Base-by-base conservation (phyloP, 2,113 vertebrate genomes). In the Candoia aspera region DNA sequence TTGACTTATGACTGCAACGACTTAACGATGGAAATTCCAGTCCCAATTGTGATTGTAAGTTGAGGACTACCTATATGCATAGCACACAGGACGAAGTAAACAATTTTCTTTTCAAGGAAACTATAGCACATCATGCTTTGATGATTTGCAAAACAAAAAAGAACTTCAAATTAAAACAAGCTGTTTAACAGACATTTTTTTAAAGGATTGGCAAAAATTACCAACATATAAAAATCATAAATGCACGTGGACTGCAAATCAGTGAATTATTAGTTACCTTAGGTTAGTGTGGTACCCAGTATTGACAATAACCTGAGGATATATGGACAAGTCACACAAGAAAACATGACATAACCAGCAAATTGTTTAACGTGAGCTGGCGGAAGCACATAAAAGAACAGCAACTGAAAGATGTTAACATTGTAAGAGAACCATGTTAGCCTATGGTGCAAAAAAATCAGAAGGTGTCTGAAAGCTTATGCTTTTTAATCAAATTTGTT, bases 101-200 rank as follows among this genome's bases (percentile, higher is more conserved):
- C 42, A 62, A 15, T 23, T 26, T 86, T 85, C n/a, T 3, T 23
- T 8, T 9, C 3, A 15, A 11, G 59, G 21, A 88, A 23, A 60
- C 12, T 46, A 88, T 37, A 57, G 37, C 9, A 33, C 53, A 87
- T 24, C 19, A 58, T 37, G 6, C 17, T 73, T 73, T 73, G n/a
- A 58, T 37, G 15, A 33, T 73, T 73, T 73, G n/a, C n/a, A 73
- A 42, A 42, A 42, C n/a, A 33, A 73, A 33, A 37, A 73, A n/a
- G 12, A 79, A 46, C 4, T 24, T 59, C 21, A 37, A 68, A 46
- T 24, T 73, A 73, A 93, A 86, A 42, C 83, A 88, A 84, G 88
- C 88, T 94, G 84, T 91, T 90, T 90, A 73, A 95, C 87, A 55
- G 85, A 93, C 58, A 42, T 87, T 92, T 90, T 92, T 86, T 68